Evolutionary conservation across 2,888 invertebrate genomes (phyloP), one percentile per base, ranked within the genome.

Genomic region (Diarsia mendica): DNA sequence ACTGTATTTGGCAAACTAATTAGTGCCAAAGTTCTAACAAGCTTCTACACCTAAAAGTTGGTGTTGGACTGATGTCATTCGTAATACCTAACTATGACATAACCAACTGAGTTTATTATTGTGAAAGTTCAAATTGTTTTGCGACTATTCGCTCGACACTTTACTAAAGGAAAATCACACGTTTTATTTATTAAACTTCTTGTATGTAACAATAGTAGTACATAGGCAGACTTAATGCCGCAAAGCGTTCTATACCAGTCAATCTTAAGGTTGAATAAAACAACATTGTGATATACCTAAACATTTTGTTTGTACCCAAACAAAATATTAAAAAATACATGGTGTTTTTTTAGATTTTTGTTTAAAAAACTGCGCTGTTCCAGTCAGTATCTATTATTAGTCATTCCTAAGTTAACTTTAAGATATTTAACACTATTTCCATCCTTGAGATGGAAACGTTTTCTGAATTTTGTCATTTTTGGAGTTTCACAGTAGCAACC

Each of bases 21-120:
- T 76, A 58, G 28, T 15, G n/a, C 9, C 51, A 44, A 77, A 77
- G 77, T 75, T 77, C 28, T 66, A 77, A 49, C 66, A 60, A 77
- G 33, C 49, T 44, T 60, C 39, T 55, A 66, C 44, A 66, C 20
- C 9, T 33, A 44, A 49, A 66, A 58, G 49, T 77, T 58, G 28
- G 18, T 44, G 39, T 75, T 58, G 18, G 8, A 58, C 44, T 44
- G 18, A 65, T 49, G 28, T 46, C 33, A 58, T 77, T 60, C 49
- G 60, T 60, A 49, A 65, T 33, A 60, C n/a, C 60, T 18, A 15
- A 28, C 53, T 53, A 23, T 53, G 23, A 33, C 49, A 15, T 77
- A 33, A 76, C 51, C n/a, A 33, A 23, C 48, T n/a, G 48, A 58
- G 15, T 76, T 58, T 58, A 58, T 58, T 10, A 66, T 55, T 49